Evolutionary conservation across 2,113 vertebrate species (phyloP).

Genomic region (Cricetomys ansorgei): DNA sequence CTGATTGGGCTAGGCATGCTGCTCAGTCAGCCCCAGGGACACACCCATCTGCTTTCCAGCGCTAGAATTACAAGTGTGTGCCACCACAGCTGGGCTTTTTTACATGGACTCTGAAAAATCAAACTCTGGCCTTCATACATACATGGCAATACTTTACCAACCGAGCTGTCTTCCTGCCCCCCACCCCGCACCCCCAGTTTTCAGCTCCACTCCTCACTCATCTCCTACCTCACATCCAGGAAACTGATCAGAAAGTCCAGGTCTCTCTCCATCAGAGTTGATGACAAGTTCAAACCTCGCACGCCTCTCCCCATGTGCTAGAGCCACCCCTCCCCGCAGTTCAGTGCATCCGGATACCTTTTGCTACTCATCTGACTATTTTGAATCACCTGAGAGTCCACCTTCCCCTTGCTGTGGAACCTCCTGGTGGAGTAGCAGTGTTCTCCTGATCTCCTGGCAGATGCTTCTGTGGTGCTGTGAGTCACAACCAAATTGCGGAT

Average conservation of each 20-base stretch:
- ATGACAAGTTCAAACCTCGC: not conserved
- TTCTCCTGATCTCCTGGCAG: not conserved
- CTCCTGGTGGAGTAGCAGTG: not conserved
- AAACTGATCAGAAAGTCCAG: not conserved
- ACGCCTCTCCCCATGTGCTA: fast-evolving
- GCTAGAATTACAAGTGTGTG: not conserved
- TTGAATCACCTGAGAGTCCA: not conserved
- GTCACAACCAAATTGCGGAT: not conserved
- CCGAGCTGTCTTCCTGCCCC: not conserved
- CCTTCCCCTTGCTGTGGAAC: not conserved
- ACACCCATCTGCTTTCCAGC: not conserved
- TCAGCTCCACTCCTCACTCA: not conserved
- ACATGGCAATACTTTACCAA: fast-evolving
- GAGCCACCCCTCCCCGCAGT: not conserved
- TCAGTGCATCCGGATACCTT: fast-evolving
- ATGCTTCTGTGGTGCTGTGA: fast-evolving
- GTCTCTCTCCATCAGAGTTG: not conserved
- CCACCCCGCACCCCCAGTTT: not conserved
- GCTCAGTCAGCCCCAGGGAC: not conserved
- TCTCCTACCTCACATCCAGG: not conserved
- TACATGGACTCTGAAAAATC: not conserved
- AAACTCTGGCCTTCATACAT: not conserved
- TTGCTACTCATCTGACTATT: not conserved
- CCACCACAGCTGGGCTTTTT: not conserved
- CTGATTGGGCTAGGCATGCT: not conserved